These are phyloP conservation scores for Anodontia alba DNA, from an alignment of 2,888 invertebrate genomes.

Conservation along the genomic window DNA sequence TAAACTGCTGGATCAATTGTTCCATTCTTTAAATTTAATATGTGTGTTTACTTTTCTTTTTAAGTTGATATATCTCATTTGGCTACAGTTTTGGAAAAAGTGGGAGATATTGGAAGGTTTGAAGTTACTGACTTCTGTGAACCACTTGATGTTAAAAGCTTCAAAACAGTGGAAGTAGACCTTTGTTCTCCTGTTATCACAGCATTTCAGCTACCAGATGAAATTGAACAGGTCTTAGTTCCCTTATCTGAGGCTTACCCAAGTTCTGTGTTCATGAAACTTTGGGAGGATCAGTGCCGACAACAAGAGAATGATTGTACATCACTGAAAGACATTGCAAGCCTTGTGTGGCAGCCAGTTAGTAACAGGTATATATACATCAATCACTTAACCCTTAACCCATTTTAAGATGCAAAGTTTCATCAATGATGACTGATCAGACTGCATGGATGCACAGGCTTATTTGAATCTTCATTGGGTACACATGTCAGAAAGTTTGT, in stretches of 20 bases:
- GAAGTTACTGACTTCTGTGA: conserved; percentile 7
- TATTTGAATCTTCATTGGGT: no score
- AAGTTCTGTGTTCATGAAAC: background rate
- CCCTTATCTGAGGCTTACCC: background rate
- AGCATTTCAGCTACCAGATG: background rate
- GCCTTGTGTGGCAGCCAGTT: background rate
- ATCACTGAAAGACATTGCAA: background rate
- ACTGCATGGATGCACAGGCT: no score
- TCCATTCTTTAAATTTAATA: no score
- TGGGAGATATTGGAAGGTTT: background rate
- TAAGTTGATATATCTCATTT: no score
- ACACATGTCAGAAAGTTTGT: no score
- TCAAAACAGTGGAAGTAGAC: background rate
- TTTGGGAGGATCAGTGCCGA: background rate
- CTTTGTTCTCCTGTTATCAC: background rate
- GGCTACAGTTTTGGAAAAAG: background rate
- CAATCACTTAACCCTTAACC: no score
- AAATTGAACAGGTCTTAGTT: background rate
- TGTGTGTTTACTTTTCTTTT: no score
- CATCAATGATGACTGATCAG: no score
- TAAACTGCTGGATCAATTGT: no score
- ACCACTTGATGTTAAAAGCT: background rate
- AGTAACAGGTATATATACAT: no score
- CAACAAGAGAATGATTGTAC: background rate
- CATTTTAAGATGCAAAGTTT: no score